Percentiles rank a stretch among this genome's conserved stretches.
These are phyloP conservation scores for Temnothorax rugatulus DNA, from an alignment of 2,888 invertebrate species.

Conservation along the genomic window DNA sequence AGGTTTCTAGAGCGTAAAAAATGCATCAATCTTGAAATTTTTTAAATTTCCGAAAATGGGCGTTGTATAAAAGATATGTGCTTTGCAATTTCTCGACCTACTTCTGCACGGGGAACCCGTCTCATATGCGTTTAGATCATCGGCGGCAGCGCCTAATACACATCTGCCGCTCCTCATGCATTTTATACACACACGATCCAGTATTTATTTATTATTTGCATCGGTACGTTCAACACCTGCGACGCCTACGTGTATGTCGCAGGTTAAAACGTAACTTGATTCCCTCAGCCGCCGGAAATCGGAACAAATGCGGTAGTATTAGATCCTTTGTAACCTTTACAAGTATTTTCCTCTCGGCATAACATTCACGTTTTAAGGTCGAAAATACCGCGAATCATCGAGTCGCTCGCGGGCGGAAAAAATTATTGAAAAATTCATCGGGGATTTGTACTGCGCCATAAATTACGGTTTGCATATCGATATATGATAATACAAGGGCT, in stretches of 20 bases:
- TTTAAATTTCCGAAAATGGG: neutral
- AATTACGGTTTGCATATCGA: neutral
- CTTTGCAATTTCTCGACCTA: neutral
- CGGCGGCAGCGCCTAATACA: neutral
- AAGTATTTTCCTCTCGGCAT: neutral
- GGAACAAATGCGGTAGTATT: slow-evolving; percentile 11
- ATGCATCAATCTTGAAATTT: neutral
- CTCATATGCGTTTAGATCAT: neutral
- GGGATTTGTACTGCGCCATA: neutral
- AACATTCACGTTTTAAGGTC: neutral
- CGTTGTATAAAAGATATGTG: neutral
- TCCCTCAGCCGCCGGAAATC: slow-evolving; percentile 30
- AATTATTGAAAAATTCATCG: slow-evolving; percentile 11
- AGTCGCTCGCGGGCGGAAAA: neutral
- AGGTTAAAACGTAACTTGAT: slow-evolving; percentile 32
- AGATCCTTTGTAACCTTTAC: slow-evolving; percentile 26
- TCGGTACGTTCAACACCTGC: slow-evolving; percentile 28
- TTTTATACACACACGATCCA: slow-evolving; percentile 10
- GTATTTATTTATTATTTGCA: slow-evolving; percentile 51
- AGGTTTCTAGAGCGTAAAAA: neutral
- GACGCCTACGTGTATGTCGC: slow-evolving; percentile 22
- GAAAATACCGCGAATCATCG: neutral
- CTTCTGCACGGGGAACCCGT: neutral
- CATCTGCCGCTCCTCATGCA: slow-evolving; percentile 1
- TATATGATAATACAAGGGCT: no score